phyloP scores from a whole-genome alignment of 2,888 invertebrate genomes.

The Campoplex nolae region DNA sequence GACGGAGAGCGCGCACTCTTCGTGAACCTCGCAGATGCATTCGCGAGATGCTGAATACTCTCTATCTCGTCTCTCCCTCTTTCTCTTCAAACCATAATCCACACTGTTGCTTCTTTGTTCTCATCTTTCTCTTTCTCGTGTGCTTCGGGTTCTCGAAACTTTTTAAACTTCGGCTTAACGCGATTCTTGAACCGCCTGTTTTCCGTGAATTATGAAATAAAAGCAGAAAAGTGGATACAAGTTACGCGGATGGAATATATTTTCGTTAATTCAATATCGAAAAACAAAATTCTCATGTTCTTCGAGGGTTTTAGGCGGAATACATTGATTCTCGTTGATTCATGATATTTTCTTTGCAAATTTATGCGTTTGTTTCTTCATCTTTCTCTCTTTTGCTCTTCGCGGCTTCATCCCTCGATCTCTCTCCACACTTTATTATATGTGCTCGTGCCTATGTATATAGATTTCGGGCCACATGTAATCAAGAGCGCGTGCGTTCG shows the following conservation, averaged over 20 bases:
- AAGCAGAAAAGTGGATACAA: constrained; percentile 29
- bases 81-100: constrained; percentile 47
- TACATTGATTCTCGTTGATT: constrained; percentile 56
- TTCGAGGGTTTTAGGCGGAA: constrained; percentile 24
- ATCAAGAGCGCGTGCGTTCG: constrained; percentile 56
- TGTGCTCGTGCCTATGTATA: neutral
- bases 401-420: neutral
- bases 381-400: constrained; percentile 8
- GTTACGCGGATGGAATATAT: constrained; percentile 14
- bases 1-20: constrained; percentile 70
- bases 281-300: constrained; percentile 19
- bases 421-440: constrained; percentile 1
- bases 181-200: constrained; percentile 52
- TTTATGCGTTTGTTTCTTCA: constrained; percentile 1
- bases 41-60: constrained; percentile 64
- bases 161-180: constrained; percentile 49
- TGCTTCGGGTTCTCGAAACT: constrained; percentile 42
- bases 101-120: constrained; percentile 34
- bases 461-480: constrained; percentile 8
- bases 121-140: constrained; percentile 29
- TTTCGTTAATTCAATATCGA: constrained; percentile 55
- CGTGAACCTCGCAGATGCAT: constrained; percentile 70
- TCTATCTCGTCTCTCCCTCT: constrained; percentile 50
- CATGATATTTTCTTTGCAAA: constrained; percentile 46
- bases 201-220: constrained; percentile 22